Evolutionary conservation across 2,888 invertebrate genomes (phyloP).

Genomic region (Prosapia bicincta): DNA sequence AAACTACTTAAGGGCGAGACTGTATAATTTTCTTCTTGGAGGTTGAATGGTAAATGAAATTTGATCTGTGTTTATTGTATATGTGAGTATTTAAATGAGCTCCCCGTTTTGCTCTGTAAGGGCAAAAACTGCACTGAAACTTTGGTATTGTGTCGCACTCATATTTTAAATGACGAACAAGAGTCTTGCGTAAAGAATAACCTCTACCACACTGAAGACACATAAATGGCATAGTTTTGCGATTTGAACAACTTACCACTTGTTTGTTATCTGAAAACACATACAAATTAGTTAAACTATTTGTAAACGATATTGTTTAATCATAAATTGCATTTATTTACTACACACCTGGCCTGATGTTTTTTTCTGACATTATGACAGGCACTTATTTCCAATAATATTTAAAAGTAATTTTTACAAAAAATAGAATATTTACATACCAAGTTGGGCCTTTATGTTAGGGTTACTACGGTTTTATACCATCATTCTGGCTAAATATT

Average conservation of each 20-base stretch:
- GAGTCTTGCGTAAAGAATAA: background rate
- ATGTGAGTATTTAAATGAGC: conserved; percentile 33
- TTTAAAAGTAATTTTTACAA: too few relatives aligned
- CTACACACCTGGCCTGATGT: too few relatives aligned
- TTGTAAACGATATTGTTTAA: too few relatives aligned
- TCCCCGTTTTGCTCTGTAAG: conserved; percentile 34
- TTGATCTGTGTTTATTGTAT: background rate
- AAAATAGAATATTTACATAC: too few relatives aligned
- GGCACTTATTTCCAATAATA: too few relatives aligned
- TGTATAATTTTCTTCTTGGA: background rate
- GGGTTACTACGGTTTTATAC: too few relatives aligned
- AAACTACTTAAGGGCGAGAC: background rate
- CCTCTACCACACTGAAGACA: conserved; percentile 6
- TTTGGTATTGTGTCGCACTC: conserved; percentile 44
- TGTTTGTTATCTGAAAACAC: background rate
- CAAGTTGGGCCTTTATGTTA: too few relatives aligned
- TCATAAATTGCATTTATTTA: too few relatives aligned
- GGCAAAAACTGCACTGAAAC: conserved; percentile 31
- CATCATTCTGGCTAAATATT: too few relatives aligned
- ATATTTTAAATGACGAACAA: conserved; percentile 44
- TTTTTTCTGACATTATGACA: too few relatives aligned
- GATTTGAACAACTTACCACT: background rate
- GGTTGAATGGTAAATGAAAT: background rate
- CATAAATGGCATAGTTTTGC: background rate
- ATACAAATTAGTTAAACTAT: background rate